Evolutionary conservation across 2,888 invertebrate genomes (phyloP).

Genomic region (Xanthostigma xanthostigma): DNA sequence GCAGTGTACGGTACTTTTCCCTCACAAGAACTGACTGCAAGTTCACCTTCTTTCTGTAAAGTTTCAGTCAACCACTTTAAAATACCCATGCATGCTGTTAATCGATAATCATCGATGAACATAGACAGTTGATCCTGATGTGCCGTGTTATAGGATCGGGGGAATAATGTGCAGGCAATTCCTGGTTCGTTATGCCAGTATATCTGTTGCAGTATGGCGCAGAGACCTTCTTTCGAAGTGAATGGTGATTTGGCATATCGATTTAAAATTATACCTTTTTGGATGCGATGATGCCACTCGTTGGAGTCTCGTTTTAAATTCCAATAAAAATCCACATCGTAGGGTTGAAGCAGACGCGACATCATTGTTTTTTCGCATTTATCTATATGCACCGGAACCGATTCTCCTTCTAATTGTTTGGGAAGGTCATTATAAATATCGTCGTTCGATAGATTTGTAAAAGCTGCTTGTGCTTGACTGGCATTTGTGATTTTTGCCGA

Average conservation of each 20-base stretch:
- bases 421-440: slow-evolving; percentile 27
- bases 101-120: slow-evolving; percentile 76
- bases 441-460: slow-evolving; percentile 12
- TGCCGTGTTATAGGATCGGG: slow-evolving; percentile 57
- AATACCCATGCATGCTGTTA: slow-evolving; percentile 75
- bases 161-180: slow-evolving; percentile 66
- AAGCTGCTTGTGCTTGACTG: neutral
- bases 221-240: slow-evolving; percentile 84
- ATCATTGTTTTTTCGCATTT: slow-evolving; percentile 56
- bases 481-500: neutral
- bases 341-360: slow-evolving; percentile 62
- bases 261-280: slow-evolving; percentile 53
- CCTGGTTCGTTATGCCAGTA: slow-evolving; percentile 77
- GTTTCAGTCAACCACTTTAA: slow-evolving; percentile 60
- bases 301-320: slow-evolving; percentile 71
- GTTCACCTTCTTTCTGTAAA: slow-evolving; percentile 37
- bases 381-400: slow-evolving; percentile 30
- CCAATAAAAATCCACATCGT: slow-evolving; percentile 80
- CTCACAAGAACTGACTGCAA: slow-evolving; percentile 34
- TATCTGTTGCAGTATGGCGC: slow-evolving; percentile 61
- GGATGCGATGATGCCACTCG: slow-evolving; percentile 47
- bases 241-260: slow-evolving; percentile 78
- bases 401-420: slow-evolving; percentile 26
- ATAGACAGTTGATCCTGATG: slow-evolving; percentile 68
- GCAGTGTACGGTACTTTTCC: slow-evolving; percentile 61